Evolutionary conservation across 53 echinoderm and acorn worm species (phyloP).

Genomic region (Actinopyga echinites): DNA sequence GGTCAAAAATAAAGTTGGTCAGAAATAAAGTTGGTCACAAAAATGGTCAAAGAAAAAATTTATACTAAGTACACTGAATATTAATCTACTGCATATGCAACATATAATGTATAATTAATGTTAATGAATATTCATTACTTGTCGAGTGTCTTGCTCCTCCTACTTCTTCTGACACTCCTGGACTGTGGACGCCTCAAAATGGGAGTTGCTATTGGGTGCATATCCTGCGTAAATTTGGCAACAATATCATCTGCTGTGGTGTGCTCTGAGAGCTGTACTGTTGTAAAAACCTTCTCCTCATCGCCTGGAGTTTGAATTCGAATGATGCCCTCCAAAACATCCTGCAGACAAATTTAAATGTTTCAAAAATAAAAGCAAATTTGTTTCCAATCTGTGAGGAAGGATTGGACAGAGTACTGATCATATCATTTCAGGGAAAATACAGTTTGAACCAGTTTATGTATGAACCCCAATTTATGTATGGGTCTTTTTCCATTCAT

Average conservation of each 20-base stretch:
- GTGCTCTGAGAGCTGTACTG: conserved; percentile 80
- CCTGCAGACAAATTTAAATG: conserved; percentile 46
- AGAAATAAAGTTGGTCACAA: no score
- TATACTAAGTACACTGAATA: no score
- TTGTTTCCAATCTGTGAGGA: neutral
- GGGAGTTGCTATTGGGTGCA: conserved; percentile 49
- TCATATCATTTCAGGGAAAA: neutral
- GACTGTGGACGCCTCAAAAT: conserved; percentile 61
- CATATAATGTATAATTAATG: no score
- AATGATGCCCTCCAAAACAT: conserved; percentile 85
- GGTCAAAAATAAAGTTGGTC: no score
- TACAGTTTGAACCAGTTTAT: no score
- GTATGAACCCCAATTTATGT: neutral
- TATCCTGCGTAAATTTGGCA: conserved; percentile 86
- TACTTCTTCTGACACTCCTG: conserved; percentile 53
- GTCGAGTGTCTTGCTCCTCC: conserved; percentile 70
- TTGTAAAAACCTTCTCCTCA: conserved; percentile 83
- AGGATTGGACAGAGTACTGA: neutral
- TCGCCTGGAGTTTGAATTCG: conserved; percentile 84
- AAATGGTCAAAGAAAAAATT: no score
- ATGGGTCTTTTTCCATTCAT: no score
- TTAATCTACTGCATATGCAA: no score
- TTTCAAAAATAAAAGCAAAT: neutral
- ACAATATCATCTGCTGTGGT: conserved; percentile 96
- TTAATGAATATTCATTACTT: conserved; percentile 44